A percentile compares a stretch with the other conserved stretches of the same genome.
These are phyloP conservation scores for Phengaris arion DNA, from an alignment of 2,888 invertebrate species.

Conservation along the genomic window DNA sequence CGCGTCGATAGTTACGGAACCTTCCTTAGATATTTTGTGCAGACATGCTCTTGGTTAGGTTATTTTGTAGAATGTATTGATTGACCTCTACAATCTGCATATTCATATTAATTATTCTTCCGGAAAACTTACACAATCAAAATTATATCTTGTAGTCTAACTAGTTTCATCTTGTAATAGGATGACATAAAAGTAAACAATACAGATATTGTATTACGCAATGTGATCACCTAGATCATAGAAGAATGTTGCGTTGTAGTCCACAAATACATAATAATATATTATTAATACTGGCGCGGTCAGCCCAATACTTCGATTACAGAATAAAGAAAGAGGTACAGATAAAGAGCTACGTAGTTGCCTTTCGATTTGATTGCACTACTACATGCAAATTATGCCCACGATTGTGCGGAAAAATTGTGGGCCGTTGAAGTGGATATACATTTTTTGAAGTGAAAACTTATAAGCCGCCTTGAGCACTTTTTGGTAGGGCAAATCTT, in stretches of 20 bases:
- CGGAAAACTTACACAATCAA: slow-evolving; percentile 7
- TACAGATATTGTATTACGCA: neutral
- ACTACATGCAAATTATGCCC: too few species aligned
- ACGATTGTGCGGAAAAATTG: too few species aligned
- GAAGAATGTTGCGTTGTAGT: slow-evolving; percentile 23
- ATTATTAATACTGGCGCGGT: slow-evolving; percentile 12
- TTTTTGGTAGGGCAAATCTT: too few species aligned
- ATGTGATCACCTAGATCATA: slow-evolving; percentile 11
- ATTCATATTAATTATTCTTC: neutral
- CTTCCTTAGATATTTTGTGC: too few species aligned
- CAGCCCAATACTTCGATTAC: neutral
- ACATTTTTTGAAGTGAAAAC: too few species aligned
- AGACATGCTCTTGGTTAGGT: too few species aligned
- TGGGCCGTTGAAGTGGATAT: too few species aligned
- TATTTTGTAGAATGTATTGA: neutral
- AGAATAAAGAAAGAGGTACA: neutral
- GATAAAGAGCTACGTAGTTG: too few species aligned
- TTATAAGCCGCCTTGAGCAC: too few species aligned
- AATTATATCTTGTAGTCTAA: slow-evolving; percentile 1
- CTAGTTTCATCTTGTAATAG: slow-evolving; percentile 14
- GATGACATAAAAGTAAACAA: slow-evolving; percentile 26
- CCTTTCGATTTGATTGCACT: too few species aligned
- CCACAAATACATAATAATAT: neutral
- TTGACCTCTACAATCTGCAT: neutral
- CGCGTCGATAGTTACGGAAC: too few species aligned